phyloP scores from a whole-genome alignment of 1,140 invertebrate species.

The Popillia japonica region DNA sequence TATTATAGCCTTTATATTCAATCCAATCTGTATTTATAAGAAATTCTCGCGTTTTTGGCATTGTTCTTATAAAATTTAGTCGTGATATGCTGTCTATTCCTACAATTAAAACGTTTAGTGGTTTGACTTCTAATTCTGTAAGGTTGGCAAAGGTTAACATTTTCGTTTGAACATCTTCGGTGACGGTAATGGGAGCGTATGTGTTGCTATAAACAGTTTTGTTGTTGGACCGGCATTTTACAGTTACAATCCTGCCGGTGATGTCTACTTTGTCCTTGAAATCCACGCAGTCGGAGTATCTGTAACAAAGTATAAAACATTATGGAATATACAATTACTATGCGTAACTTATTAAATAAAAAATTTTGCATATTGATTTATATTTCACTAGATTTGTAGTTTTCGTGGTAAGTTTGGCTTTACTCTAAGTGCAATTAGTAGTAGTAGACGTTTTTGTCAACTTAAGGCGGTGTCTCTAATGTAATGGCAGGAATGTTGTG shows the following conservation, averaged over 20 bases:
- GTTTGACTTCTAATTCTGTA: background rate
- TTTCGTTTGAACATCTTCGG: slow-evolving; percentile 49
- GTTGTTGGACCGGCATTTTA: slow-evolving; percentile 39
- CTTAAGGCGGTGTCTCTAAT: too few species aligned
- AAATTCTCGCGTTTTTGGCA: slow-evolving; percentile 76
- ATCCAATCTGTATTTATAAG: slow-evolving; percentile 65
- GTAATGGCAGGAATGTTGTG: too few species aligned
- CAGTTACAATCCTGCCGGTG: slow-evolving; percentile 2
- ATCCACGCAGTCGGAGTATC: slow-evolving; percentile 18
- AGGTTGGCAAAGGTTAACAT: slow-evolving; percentile 17
- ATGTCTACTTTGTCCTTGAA: slow-evolving; percentile 19
- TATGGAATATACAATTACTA: too few species aligned
- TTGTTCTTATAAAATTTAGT: slow-evolving; percentile 76
- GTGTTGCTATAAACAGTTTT: slow-evolving; percentile 63
- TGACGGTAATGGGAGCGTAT: slow-evolving; percentile 58
- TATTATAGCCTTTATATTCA: slow-evolving; percentile 70
- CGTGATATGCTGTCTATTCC: slow-evolving; percentile 86
- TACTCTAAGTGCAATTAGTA: too few species aligned
- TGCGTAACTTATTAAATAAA: too few species aligned
- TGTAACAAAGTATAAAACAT: background rate
- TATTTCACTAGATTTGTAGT: too few species aligned
- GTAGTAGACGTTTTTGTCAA: too few species aligned
- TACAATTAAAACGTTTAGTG: slow-evolving; percentile 74
- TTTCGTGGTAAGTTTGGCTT: too few species aligned
- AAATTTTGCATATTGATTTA: too few species aligned